Evolutionary conservation across 2,113 vertebrate genomes (phyloP).

Genomic region (Gobius niger): DNA sequence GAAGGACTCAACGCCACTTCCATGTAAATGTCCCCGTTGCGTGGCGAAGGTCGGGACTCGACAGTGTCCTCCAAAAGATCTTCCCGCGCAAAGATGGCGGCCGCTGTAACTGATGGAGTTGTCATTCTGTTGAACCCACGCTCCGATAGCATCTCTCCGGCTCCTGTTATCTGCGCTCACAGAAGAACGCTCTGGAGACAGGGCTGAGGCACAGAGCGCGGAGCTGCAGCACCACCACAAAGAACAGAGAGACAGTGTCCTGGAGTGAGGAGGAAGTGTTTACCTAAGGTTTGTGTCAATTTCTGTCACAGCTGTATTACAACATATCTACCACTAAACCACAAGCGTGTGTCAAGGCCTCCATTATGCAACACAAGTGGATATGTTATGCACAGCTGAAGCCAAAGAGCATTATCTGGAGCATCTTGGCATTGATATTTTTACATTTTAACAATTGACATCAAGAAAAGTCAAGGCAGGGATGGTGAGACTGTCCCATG

Average conservation of each 20-base stretch:
- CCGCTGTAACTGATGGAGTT: slow-evolving; percentile 31
- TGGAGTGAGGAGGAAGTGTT: background rate
- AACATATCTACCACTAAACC: too few species aligned
- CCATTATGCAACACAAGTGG: too few species aligned
- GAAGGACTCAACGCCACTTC: too few species aligned
- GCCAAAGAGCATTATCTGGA: too few species aligned
- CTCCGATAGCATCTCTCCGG: slow-evolving; percentile 37
- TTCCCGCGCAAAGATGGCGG: background rate
- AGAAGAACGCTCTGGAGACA: slow-evolving; percentile 34
- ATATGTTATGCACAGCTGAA: too few species aligned
- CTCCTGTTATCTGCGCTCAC: slow-evolving; percentile 37
- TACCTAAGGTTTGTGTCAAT: too few species aligned
- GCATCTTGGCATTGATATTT: too few species aligned
- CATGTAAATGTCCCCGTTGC: background rate
- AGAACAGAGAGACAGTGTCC: background rate
- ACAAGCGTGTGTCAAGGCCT: too few species aligned
- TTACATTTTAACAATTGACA: too few species aligned
- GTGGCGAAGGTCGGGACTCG: slow-evolving; percentile 12
- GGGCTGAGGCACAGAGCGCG: slow-evolving; percentile 10
- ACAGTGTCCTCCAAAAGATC: background rate
- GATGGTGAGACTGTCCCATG: too few species aligned
- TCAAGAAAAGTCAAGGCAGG: too few species aligned
- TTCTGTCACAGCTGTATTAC: too few species aligned
- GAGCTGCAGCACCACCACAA: background rate
- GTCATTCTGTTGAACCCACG: slow-evolving; percentile 43